phyloP scores from a whole-genome alignment of 1,140 invertebrate species.

The Hermetia illucens region DNA sequence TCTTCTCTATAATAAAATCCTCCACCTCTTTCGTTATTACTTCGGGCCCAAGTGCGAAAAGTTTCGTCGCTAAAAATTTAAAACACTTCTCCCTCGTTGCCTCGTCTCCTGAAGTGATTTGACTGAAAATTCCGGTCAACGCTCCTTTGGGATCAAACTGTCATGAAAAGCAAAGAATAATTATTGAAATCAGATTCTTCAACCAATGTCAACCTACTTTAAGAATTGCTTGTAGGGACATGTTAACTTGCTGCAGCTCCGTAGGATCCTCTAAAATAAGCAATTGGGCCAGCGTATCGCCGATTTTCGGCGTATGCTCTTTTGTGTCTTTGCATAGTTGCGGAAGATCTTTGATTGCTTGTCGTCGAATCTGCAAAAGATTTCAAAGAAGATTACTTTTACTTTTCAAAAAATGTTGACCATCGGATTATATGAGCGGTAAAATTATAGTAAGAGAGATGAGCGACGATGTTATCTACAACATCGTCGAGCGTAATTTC shows the following conservation, averaged over 20 bases:
- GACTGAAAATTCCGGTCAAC: constrained; percentile 71
- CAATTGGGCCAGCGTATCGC: constrained; percentile 83
- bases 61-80: constrained; percentile 71
- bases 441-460: too few relatives aligned
- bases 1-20: constrained; percentile 69
- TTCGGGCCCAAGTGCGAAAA: constrained; percentile 64
- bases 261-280: constrained; percentile 69
- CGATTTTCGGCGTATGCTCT: constrained; percentile 72
- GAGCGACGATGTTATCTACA: too few relatives aligned
- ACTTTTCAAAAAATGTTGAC: not conserved
- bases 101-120: constrained; percentile 64
- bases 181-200: not conserved
- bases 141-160: constrained; percentile 45
- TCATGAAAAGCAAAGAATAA: not conserved
- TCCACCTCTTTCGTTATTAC: constrained; percentile 75
- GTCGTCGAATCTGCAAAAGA: constrained; percentile 69
- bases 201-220: constrained; percentile 21
- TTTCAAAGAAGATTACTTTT: constrained; percentile 5
- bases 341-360: constrained; percentile 89
- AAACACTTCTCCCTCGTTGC: constrained; percentile 72
- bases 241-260: constrained; percentile 68
- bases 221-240: constrained; percentile 42
- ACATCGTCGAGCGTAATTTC: too few relatives aligned
- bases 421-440: too few relatives aligned
- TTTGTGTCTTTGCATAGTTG: constrained; percentile 72